Conservation (phyloP, 2,888 invertebrate species). For the Macrophya annulata region DNA sequence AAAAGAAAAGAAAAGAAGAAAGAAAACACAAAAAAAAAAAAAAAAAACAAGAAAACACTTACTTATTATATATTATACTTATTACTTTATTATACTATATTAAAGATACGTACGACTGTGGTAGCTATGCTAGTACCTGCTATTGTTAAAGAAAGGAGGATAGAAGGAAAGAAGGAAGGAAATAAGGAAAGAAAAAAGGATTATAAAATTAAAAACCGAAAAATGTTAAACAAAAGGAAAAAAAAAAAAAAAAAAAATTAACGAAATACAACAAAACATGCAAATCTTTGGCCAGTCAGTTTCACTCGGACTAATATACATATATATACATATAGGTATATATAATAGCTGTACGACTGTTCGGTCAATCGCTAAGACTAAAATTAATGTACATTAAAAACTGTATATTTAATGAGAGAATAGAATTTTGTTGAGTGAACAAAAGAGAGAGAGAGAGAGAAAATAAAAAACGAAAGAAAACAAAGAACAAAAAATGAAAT, state of each 20-base stretch:
- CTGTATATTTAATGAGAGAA: not conserved
- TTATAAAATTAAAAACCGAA: constrained; percentile 49
- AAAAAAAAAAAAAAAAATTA: not conserved
- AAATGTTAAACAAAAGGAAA: not conserved
- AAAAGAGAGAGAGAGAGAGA: too few species aligned
- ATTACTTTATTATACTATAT: constrained; percentile 77
- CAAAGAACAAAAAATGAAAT: not conserved
- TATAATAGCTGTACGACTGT: not conserved
- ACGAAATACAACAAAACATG: not conserved
- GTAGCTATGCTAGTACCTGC: constrained; percentile 81
- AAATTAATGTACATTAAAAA: not conserved
- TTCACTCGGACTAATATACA: constrained; percentile 50
- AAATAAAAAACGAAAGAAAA: not conserved
- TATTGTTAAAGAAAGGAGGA: constrained; percentile 74
- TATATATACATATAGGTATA: constrained; percentile 31
- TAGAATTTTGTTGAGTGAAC: not conserved
- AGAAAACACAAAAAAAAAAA: not conserved
- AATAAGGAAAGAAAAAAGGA: constrained; percentile 43
- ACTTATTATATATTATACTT: constrained; percentile 53
- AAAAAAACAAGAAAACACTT: constrained; percentile 23
- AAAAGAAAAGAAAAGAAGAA: not conserved
- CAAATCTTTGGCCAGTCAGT: constrained; percentile 28
- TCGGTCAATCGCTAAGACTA: constrained; percentile 24
- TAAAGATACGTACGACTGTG: constrained; percentile 80
- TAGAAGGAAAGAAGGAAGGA: constrained; percentile 59